Base-by-base conservation (phyloP, 1,140 invertebrate species). In the Littorina saxatilis region DNA sequence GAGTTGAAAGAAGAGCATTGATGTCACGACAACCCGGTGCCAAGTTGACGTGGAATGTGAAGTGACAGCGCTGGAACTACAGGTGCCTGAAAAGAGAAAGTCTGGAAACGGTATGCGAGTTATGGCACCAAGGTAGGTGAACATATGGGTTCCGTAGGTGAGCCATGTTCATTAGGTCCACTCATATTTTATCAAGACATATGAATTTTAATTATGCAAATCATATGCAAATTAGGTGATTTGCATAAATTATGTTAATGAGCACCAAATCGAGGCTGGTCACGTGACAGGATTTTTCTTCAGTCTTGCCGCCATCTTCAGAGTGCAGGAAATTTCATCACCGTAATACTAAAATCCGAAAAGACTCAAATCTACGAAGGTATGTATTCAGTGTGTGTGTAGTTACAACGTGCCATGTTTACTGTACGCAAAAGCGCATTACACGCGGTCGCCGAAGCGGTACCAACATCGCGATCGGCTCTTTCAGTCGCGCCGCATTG, bases 191-290 rank as follows among this genome's bases (percentile, higher is more conserved):
- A 1, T 50, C 47, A 29, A 50, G 27, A 73, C 23, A 23, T 43
- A 58, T 78, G 58, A 63, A 66, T 78, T 78, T 78, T 78, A 78
- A 78, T 83, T 84, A 87, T 87, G 82, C 75, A 85, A 87, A 85
- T 85, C 74, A 83, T 82, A 84, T 87, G 83, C 82, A 83, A 85
- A 85, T 85, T 47, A 85, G 84, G 61, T 81, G 32, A 70, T 70
- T 43, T 82, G 55, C 77, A 87, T 85, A 87, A 80, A 87, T 87
- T 87, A 87, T 87, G 85, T 78, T 82, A 87, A 87, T 87, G 75
- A 82, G 70, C 61, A 72, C 32, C 81, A 75, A 72, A 82, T 80
- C 77, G 79, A 80, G 80, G 80, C 72, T 70, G 50, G 63, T 85
- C 83, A 87, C 83, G 85, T 87, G 83, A 87, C 73, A 32, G 61